Evolutionary conservation across 2,113 vertebrate genomes (phyloP).

Genomic region (Ciconia stormi): DNA sequence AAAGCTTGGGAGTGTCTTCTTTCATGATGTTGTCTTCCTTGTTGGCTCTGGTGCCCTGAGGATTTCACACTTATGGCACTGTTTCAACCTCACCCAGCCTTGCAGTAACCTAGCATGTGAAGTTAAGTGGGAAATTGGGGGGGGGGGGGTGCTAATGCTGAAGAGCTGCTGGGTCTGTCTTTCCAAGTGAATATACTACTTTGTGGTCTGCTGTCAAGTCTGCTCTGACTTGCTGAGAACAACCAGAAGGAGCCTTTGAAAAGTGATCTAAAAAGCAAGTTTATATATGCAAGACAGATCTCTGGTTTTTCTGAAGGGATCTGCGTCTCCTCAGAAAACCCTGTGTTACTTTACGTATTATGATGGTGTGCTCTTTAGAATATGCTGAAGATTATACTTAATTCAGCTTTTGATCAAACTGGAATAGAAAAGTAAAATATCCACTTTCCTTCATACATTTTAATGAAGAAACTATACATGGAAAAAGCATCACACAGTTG

Average conservation of each 20-base stretch:
- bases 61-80: not conserved
- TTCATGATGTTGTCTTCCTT: not conserved
- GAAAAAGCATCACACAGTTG: not conserved
- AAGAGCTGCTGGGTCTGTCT: not conserved
- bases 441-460: not conserved
- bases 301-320: not conserved
- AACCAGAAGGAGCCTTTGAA: not conserved
- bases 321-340: not conserved
- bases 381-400: not conserved
- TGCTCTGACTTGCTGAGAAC: not conserved
- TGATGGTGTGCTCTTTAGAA: not conserved
- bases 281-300: not conserved
- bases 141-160: not conserved
- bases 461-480: not conserved
- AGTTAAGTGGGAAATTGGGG: not conserved
- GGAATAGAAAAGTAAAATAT: not conserved
- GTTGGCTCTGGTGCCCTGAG: not conserved
- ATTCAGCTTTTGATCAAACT: not conserved
- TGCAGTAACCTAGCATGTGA: not conserved
- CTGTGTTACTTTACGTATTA: not conserved
- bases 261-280: not conserved
- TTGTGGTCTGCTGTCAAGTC: not conserved
- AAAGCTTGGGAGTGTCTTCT: not conserved
- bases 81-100: not conserved
- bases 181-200: not conserved